Percentiles rank a stretch among this genome's conserved stretches.
Evolutionary conservation across 2,113 vertebrate genomes (phyloP).

Genomic region (Xenotilapia longispinis): DNA sequence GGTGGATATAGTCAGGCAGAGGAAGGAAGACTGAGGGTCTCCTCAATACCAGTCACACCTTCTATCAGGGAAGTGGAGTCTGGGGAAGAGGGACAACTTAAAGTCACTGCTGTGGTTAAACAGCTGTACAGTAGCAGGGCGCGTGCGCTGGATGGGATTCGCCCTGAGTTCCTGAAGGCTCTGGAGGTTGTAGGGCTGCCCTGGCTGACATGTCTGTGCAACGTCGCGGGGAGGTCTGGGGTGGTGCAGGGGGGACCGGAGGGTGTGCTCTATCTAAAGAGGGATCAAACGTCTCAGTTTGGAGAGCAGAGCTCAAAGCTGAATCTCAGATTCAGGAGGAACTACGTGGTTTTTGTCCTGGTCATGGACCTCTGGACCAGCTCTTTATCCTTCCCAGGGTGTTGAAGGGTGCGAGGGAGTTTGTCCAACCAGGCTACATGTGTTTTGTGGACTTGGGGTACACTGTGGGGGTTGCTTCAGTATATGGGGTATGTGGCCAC

Average conservation of each 20-base stretch:
- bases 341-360: background rate
- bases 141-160: fast-evolving
- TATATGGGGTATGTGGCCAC: fast-evolving
- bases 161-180: background rate
- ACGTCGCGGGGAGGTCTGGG: fast-evolving
- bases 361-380: background rate
- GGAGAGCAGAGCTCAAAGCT: background rate
- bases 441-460: background rate
- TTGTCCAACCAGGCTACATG: background rate
- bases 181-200: background rate
- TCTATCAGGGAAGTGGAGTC: background rate
- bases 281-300: background rate
- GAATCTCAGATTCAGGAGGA: background rate
- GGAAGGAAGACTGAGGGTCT: background rate
- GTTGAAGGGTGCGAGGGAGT: background rate
- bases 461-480: background rate
- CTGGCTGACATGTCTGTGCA: background rate
- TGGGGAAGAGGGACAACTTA: background rate
- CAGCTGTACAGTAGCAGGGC: background rate
- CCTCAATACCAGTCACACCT: background rate
- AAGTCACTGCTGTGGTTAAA: background rate
- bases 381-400: background rate
- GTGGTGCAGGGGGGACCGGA: background rate
- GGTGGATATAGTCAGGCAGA: background rate
- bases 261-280: background rate